Conservation (phyloP, 2,888 invertebrate species). For the Eumerus sabulonum region DNA sequence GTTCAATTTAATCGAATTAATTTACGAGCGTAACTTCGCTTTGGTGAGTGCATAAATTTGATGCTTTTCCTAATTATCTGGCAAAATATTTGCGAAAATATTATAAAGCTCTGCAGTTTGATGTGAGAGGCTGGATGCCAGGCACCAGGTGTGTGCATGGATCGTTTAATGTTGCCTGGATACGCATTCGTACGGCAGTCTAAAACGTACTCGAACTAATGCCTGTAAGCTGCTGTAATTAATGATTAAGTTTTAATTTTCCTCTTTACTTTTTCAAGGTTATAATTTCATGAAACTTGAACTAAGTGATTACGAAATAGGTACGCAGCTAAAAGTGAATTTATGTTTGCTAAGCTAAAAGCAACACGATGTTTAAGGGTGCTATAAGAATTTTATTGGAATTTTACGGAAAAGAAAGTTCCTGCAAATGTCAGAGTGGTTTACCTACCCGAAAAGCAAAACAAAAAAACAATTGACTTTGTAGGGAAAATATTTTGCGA, state of each 20-base stretch:
- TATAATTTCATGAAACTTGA: too few species aligned
- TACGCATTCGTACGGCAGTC: not conserved
- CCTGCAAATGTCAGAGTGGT: too few species aligned
- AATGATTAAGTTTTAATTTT: slow-evolving; percentile 24
- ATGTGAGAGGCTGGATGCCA: not conserved
- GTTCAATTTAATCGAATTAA: slow-evolving; percentile 56
- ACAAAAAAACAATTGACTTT: too few species aligned
- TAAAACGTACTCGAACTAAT: not conserved
- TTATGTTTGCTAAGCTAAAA: too few species aligned
- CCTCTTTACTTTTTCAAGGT: not conserved
- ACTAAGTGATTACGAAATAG: too few species aligned
- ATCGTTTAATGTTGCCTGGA: not conserved
- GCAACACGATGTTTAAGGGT: too few species aligned
- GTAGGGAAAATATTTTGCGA: too few species aligned
- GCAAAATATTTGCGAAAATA: slow-evolving; percentile 33
- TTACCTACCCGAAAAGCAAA: too few species aligned
- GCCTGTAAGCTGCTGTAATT: not conserved
- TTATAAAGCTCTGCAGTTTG: slow-evolving; percentile 4
- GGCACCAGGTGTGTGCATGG: too few species aligned
- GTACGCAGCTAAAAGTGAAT: too few species aligned
- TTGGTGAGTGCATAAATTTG: slow-evolving; percentile 32
- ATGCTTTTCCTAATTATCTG: slow-evolving; percentile 42
- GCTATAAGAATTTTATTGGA: too few species aligned
- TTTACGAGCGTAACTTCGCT: slow-evolving; percentile 29
- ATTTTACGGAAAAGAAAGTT: too few species aligned